Evolutionary conservation across 2,888 invertebrate species (phyloP).

Genomic region (Uropetala carovei): DNA sequence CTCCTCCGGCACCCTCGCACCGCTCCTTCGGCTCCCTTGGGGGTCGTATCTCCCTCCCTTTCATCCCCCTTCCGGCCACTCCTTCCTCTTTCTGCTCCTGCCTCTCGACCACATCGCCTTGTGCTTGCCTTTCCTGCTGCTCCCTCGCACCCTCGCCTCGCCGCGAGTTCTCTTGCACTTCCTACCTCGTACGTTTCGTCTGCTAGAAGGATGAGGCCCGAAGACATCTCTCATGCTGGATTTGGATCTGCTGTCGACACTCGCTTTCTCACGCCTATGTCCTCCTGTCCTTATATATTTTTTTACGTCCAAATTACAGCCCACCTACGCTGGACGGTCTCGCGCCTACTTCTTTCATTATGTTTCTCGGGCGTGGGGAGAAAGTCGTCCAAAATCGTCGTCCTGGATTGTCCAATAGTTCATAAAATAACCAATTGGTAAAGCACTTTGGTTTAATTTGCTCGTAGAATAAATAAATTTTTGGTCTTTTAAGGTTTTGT

Average conservation of each 20-base stretch:
- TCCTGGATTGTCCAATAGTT: neutral
- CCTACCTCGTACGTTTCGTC: constrained; percentile 56
- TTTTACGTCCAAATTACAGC: neutral
- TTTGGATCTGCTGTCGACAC: constrained; percentile 42
- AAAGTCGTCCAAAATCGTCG: neutral
- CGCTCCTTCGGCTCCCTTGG: neutral
- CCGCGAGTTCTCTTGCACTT: constrained; percentile 13
- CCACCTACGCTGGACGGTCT: neutral
- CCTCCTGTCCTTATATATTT: neutral
- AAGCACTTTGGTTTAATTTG: neutral
- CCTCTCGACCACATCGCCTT: constrained; percentile 55
- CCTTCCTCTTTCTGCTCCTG: constrained; percentile 51
- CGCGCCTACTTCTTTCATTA: neutral
- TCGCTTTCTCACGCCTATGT: neutral
- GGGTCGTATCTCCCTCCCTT: neutral
- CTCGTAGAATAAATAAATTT: neutral
- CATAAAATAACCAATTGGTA: neutral
- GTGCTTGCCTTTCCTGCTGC: constrained; percentile 43
- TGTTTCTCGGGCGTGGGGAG: neutral
- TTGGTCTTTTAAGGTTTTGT: neutral
- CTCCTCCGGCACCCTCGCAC: neutral
- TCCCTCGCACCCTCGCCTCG: neutral
- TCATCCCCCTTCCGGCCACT: neutral
- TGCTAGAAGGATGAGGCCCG: constrained; percentile 52
- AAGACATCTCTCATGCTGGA: constrained; percentile 62